Base-by-base conservation (phyloP, 1,140 invertebrate species). In the Eupeodes corollae region DNA sequence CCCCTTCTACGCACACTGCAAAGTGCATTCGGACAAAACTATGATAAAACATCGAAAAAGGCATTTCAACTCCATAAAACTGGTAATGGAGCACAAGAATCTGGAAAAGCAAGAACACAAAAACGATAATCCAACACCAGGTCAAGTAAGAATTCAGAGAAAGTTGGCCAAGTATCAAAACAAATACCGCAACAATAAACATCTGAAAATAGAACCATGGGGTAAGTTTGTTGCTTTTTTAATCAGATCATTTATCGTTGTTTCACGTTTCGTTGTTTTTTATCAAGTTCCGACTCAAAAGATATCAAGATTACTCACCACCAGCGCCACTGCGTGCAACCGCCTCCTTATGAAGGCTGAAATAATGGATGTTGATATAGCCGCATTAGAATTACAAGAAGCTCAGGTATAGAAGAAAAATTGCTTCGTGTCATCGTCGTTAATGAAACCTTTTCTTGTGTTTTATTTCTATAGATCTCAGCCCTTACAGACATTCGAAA, bases 1-100 rank as follows among this genome's bases (percentile, higher is more conserved):
- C 75, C 92, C 93, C 1, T 97, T 95, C 68, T 97, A 93, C 70
- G 93, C 92, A 1, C 91, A 97, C 61, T 98, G 94, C 63, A 91
- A 91, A 70, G 73, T 93, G 19, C 88, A 93, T 69, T 89, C 88
- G 0, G 88, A 91, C 56, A 89, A 88, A 64, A 77, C 79, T 10
- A 73, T 87, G 26, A 80, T 88, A 11, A 81, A 82, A 63, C 79
- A 79, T 63, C 75, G 87, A n/a, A 80, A 86, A 61, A 74, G 88
- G 3, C 94, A 94, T 68, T 97, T 86, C 77, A 72, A 93, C 39
- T 87, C 89, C 5, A 72, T 96, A 15, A 89, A 93, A 58, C 71
- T 92, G 14, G 76, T 91, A 47, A 84, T 84, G 41, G 47, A 70
- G 51, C 72, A 76, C 43, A 57, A 74, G 40, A 50, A 54, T 9